These are phyloP conservation scores for Melieria picta DNA, from an alignment of 2,888 invertebrate species.

Conservation along the genomic window DNA sequence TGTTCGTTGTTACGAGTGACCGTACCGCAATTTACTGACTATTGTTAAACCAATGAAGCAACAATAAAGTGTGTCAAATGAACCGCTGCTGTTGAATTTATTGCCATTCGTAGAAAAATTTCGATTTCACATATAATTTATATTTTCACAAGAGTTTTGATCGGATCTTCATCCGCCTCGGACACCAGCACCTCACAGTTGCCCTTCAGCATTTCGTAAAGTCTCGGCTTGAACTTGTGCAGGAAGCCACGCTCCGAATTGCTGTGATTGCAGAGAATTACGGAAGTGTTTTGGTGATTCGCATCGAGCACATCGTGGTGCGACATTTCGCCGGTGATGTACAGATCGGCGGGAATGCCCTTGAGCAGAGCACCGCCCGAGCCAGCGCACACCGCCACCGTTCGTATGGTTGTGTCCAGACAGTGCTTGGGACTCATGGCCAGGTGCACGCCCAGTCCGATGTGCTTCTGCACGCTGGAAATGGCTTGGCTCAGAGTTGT, in stretches of 20 bases:
- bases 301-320: constrained; percentile 94
- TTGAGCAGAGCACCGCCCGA: constrained; percentile 84
- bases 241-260: constrained; percentile 94
- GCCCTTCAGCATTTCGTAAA: constrained; percentile 57
- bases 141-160: constrained; percentile 68
- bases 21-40: too few species aligned
- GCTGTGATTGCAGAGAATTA: constrained; percentile 91
- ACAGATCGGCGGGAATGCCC: constrained; percentile 79
- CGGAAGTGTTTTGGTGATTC: constrained; percentile 78
- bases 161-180: constrained; percentile 79
- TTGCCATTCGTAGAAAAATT: too few species aligned
- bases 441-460: constrained; percentile 76
- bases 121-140: background rate
- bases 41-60: too few species aligned
- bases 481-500: constrained; percentile 73
- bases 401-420: constrained; percentile 68
- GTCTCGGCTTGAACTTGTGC: constrained; percentile 68
- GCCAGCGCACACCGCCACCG: constrained; percentile 89
- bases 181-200: constrained; percentile 75
- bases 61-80: too few species aligned
- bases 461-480: constrained; percentile 72
- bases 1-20: too few species aligned
- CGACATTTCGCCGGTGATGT: constrained; percentile 92
- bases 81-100: too few species aligned
- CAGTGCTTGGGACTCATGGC: constrained; percentile 70